Percentiles rank a stretch among this genome's conserved stretches.
These are phyloP conservation scores for Melanitta fusca DNA, from an alignment of 2,797 vertebrate genomes.

Conservation along the genomic window DNA sequence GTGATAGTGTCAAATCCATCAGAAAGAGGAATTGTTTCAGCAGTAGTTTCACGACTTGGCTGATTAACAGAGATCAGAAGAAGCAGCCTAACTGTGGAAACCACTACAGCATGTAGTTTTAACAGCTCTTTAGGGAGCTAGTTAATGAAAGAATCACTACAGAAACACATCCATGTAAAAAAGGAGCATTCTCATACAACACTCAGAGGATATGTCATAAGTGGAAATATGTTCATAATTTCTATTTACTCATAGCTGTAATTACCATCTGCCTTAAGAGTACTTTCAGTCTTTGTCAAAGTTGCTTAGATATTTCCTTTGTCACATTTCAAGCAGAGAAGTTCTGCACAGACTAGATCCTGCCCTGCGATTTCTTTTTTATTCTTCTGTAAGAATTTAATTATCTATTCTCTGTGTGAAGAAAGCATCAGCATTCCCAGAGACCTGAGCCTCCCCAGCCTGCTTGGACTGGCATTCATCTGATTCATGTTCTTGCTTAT, in stretches of 20 bases:
- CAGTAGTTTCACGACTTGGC: conserved; percentile 71
- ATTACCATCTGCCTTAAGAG: conserved; percentile 72
- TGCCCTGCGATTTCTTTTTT: conserved; percentile 38
- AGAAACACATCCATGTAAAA: conserved; percentile 71
- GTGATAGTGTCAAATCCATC: conserved; percentile 75
- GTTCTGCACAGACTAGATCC: conserved; percentile 47
- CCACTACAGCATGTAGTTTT: conserved; percentile 72
- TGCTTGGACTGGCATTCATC: conserved; percentile 54
- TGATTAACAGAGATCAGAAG: conserved; percentile 81
- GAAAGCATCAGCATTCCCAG: conserved; percentile 37
- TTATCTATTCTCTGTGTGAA: conserved; percentile 58
- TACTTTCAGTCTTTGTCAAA: conserved; percentile 58
- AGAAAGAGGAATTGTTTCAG: conserved; percentile 78
- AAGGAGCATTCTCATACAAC: conserved; percentile 66
- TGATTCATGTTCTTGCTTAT: conserved; percentile 53
- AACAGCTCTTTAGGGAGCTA: conserved; percentile 81
- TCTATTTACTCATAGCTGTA: conserved; percentile 77
- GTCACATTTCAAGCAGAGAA: conserved; percentile 41
- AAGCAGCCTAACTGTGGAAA: conserved; percentile 73
- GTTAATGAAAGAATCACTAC: conserved; percentile 80
- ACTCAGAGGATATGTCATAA: conserved; percentile 66
- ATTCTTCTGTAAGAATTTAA: conserved; percentile 60
- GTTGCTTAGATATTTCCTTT: conserved; percentile 65
- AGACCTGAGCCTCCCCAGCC: neutral
- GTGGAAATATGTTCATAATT: conserved; percentile 76